A percentile compares a stretch with the other conserved stretches of the same genome.
phyloP scores from a whole-genome alignment of 2,113 vertebrate species.

The Andinoacara biseriatus region DNA sequence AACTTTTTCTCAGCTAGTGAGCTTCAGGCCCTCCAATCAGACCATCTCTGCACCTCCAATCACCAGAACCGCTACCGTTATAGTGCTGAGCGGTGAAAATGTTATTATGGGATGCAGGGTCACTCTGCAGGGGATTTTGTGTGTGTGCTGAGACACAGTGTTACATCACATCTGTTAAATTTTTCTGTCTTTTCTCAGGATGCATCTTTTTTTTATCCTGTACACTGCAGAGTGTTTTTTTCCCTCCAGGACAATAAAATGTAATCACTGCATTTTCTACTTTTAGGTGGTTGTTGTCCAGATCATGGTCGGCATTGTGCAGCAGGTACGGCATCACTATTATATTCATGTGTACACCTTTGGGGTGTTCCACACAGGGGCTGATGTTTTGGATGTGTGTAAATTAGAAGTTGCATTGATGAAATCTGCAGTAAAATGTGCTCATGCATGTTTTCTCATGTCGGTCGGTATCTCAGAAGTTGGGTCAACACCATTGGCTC shows the following conservation, averaged over 20 bases:
- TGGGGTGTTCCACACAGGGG: neutral
- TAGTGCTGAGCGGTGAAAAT: no score
- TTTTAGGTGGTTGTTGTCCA: conserved; percentile 66
- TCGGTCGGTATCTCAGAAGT: no score
- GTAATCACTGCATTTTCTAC: conserved; percentile 8
- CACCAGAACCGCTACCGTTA: neutral
- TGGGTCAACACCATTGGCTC: neutral
- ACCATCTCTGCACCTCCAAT: neutral
- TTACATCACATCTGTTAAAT: neutral
- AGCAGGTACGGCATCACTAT: conserved; percentile 57
- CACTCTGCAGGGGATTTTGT: no score
- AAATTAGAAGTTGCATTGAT: neutral
- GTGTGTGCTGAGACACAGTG: neutral
- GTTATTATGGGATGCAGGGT: no score
- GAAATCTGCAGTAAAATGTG: accelerated
- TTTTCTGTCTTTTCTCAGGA: neutral
- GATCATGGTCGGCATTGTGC: conserved; percentile 65
- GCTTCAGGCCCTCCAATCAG: neutral
- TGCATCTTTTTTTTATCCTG: neutral
- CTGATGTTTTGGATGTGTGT: neutral
- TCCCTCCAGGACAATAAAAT: neutral
- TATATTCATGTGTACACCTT: neutral
- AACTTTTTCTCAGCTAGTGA: neutral
- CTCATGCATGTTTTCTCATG: neutral
- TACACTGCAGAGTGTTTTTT: no score